Conservation (phyloP, 2,888 invertebrate species). For the Drosophila infuscata region DNA sequence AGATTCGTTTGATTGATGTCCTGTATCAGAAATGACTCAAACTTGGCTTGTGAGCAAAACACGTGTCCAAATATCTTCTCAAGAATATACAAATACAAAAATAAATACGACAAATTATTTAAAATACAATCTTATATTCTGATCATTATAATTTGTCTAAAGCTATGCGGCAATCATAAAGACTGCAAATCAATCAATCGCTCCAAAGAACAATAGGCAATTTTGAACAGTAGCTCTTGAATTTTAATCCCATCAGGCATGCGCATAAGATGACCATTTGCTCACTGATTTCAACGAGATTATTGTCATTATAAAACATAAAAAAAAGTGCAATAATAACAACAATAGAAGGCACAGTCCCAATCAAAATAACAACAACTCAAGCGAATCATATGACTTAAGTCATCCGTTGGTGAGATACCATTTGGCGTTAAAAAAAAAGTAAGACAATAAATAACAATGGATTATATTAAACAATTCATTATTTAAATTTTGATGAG, state of each 20-base stretch:
- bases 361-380: slow-evolving; percentile 14
- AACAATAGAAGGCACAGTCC: slow-evolving; percentile 13
- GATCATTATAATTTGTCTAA: slow-evolving; percentile 46
- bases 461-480: neutral
- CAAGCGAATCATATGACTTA: neutral
- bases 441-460: neutral
- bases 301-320: slow-evolving; percentile 44
- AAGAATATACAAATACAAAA: slow-evolving; percentile 3
- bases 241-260: slow-evolving; percentile 53
- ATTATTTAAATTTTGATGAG: neutral
- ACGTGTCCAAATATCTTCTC: slow-evolving; percentile 26
- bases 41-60: slow-evolving; percentile 10
- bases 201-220: slow-evolving; percentile 47
- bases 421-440: slow-evolving; percentile 10
- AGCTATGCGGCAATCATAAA: slow-evolving; percentile 53
- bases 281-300: slow-evolving; percentile 51
- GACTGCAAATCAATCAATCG: slow-evolving; percentile 58
- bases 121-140: slow-evolving; percentile 32
- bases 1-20: slow-evolving; percentile 48
- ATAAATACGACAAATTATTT: slow-evolving; percentile 1
- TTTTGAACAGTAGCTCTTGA: slow-evolving; percentile 60
- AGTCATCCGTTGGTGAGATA: neutral
- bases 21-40: neutral
- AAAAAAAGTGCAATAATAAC: slow-evolving; percentile 16
- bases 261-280: slow-evolving; percentile 54